Evolutionary conservation across 2,113 vertebrate species (phyloP), one percentile per base, ranked within the genome.

Genomic region (Lichenostomus cassidix): DNA sequence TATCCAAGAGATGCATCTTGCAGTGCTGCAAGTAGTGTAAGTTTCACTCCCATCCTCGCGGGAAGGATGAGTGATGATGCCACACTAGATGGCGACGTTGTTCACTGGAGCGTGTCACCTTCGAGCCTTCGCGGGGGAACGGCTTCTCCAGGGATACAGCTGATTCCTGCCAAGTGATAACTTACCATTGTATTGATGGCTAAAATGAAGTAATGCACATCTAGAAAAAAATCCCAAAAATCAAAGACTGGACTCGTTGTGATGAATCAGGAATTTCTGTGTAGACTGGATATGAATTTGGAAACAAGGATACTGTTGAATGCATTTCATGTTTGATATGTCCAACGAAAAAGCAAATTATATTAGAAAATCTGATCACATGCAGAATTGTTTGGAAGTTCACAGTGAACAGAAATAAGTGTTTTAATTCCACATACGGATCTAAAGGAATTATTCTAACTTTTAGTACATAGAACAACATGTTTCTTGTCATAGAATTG

Each of bases 11-110:
- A 16, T 2, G 15, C 15, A 5, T 59, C 28, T 9, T 15, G 7
- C 4, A 6, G 29, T 1, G 28, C 37, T 9, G 5, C 10, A 11
- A 28, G 9, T 4, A 0, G 21, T 1, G n/a, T 37, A 15, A 15
- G 19, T 25, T 24, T 31, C 44, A 6, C 1, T 7, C 7, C n/a
- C 42, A 29, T 8, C 6, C 35, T 2, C 1, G 8, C 0, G 2
- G 37, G 70, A 18, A 31, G 23, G 12, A 10, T 5, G 3, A 7
- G 33, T 4, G 35, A 19, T 1, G 49, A 3, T 37, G 58, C 20
- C 33, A 11, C 68, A 27, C 79, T 50, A 73, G 89, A 50, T 81
- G 81, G 55, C 22, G 7, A 15, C 37, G 59, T 7, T 83, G 75
- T 2, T 80, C 81, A 39, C 10, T 4, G 46, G 11, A 65, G 42